A percentile compares a stretch with the other conserved stretches of the same genome.
These are phyloP conservation scores for Drosophila stalkeri DNA, from an alignment of 2,888 invertebrate genomes.

Conservation along the genomic window DNA sequence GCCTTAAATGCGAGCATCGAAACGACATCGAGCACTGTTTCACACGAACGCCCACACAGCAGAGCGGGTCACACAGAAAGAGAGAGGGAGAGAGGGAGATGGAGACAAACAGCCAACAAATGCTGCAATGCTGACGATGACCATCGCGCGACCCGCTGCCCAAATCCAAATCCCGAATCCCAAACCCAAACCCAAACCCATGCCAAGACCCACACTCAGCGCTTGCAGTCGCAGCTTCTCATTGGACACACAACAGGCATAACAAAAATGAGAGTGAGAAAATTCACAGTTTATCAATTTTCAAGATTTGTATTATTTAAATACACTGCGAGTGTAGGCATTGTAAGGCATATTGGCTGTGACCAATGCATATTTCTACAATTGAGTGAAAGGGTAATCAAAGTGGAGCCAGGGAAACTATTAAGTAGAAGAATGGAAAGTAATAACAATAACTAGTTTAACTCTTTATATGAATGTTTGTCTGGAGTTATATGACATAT, in stretches of 20 bases:
- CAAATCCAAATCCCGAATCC: conserved; percentile 51
- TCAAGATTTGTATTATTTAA: conserved; percentile 73
- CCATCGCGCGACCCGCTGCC: conserved; percentile 66
- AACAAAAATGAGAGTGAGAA: conserved; percentile 79
- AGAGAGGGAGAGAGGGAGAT: not conserved
- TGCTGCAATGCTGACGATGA: conserved; percentile 55
- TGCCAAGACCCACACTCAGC: conserved; percentile 2
- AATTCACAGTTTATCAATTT: conserved; percentile 81
- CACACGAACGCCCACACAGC: conserved; percentile 76
- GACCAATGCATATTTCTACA: not conserved
- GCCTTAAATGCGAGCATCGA: conserved; percentile 55
- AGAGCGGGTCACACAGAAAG: not conserved
- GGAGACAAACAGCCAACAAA: conserved; percentile 29
- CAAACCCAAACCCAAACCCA: conserved; percentile 19
- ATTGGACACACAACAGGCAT: conserved; percentile 47
- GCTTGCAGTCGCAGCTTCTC: conserved; percentile 37
- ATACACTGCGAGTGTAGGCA: conserved; percentile 12
- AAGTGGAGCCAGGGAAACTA: not conserved
- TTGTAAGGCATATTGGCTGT: not conserved
- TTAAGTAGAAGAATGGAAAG: not conserved
- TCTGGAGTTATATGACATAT: not conserved
- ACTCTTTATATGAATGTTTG: not conserved
- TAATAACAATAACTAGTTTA: not conserved
- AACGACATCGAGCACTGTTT: conserved; percentile 47
- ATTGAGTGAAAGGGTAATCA: not conserved